A percentile compares a stretch with the other conserved stretches of the same genome.
phyloP scores from a whole-genome alignment of 1,140 invertebrate genomes.

The Galendromus occidentalis region DNA sequence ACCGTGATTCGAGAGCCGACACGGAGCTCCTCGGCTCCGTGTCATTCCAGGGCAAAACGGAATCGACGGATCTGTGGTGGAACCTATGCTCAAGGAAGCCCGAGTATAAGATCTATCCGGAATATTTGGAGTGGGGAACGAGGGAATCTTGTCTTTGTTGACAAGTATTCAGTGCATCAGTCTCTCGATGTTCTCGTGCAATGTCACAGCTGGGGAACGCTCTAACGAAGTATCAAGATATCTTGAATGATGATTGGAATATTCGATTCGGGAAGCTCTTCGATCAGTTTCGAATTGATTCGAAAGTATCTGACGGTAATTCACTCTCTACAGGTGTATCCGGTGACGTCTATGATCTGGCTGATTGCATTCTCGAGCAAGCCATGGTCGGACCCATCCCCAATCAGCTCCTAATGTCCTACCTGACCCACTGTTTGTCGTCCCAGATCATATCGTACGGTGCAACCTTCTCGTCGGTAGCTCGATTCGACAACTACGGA shows the following conservation, averaged over 20 bases:
- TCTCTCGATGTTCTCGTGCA: too few species aligned
- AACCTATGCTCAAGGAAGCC: too few species aligned
- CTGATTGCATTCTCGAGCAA: conserved; percentile 77
- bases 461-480: conserved; percentile 61
- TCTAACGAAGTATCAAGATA: too few species aligned
- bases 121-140: too few species aligned
- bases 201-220: too few species aligned
- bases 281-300: conserved; percentile 30
- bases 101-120: too few species aligned
- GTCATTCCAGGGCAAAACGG: too few species aligned
- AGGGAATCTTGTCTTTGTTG: too few species aligned
- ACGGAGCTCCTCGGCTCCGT: too few species aligned
- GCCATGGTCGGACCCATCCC: conserved; percentile 73
- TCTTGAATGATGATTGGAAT: conserved; percentile 11
- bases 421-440: conserved; percentile 71
- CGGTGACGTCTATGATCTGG: conserved; percentile 72
- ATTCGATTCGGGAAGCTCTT: background rate
- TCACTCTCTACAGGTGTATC: conserved; percentile 43
- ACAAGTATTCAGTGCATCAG: too few species aligned
- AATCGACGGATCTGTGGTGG: too few species aligned
- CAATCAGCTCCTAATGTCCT: conserved; percentile 69
- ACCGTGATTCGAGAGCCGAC: too few species aligned
- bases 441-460: conserved; percentile 68
- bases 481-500: conserved; percentile 53
- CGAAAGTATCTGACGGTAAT: conserved; percentile 33